Evolutionary conservation across 2,113 vertebrate genomes (phyloP).

Genomic region (Thermophis baileyi): DNA sequence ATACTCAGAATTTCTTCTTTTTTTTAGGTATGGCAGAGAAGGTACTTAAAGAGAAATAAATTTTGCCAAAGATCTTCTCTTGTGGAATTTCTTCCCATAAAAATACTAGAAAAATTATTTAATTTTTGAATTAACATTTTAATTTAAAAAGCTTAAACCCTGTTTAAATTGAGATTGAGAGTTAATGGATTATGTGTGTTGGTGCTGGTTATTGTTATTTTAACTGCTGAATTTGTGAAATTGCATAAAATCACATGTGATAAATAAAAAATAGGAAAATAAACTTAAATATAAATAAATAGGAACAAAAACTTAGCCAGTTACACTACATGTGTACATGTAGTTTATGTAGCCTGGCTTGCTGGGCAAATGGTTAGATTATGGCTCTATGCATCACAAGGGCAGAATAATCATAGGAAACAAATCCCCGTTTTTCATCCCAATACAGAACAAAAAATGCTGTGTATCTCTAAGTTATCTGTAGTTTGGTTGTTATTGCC

Average conservation of each 20-base stretch:
- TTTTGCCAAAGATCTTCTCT: neutral
- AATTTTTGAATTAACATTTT: neutral
- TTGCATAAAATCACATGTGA: neutral
- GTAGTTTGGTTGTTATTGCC: neutral
- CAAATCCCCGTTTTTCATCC: neutral
- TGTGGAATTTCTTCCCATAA: neutral
- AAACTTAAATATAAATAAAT: neutral
- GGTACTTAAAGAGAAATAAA: neutral
- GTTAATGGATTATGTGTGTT: neutral
- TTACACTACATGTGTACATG: neutral
- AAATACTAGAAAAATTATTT: neutral
- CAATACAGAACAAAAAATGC: neutral
- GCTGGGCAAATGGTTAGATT: neutral
- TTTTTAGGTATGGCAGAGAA: neutral
- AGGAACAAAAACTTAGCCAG: neutral
- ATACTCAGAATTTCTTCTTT: neutral
- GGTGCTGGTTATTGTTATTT: neutral
- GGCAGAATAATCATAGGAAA: neutral
- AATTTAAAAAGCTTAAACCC: neutral
- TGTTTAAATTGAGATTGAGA: neutral
- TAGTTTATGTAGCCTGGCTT: neutral
- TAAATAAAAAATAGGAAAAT: neutral
- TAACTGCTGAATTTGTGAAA: neutral
- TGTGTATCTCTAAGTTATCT: neutral
- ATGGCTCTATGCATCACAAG: neutral